Percentiles rank a stretch among this genome's conserved stretches.
Conservation (phyloP, 2,888 invertebrate species). For the Temnothorax unifasciatus region DNA sequence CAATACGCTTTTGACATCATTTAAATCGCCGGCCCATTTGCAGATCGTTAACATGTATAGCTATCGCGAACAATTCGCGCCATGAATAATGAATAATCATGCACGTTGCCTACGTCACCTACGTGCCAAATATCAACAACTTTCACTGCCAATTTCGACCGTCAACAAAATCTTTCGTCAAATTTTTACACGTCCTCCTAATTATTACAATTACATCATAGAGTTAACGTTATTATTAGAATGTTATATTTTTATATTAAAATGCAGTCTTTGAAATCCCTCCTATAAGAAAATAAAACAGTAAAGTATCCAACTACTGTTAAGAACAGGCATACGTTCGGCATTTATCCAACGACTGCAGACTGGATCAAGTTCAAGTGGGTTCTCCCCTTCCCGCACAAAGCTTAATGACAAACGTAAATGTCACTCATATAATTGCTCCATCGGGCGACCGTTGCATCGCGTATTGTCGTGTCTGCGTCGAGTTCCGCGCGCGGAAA, state of each 20-base stretch:
- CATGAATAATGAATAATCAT: conserved; percentile 74
- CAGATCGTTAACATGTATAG: conserved; percentile 71
- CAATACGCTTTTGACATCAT: conserved; percentile 36
- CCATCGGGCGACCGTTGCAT: conserved; percentile 61
- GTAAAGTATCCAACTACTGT: not conserved
- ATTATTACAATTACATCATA: not conserved
- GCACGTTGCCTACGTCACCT: conserved; percentile 48
- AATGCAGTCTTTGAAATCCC: not conserved
- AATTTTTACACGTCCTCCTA: not conserved
- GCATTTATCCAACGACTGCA: not conserved
- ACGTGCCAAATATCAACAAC: conserved; percentile 68
- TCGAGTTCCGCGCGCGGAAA: conserved; percentile 29
- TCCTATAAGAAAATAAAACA: not conserved
- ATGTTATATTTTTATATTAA: not conserved
- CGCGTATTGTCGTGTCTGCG: not conserved
- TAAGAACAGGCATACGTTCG: not conserved
- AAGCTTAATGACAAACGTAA: not conserved
- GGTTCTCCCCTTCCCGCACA: not conserved
- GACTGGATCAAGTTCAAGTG: not conserved
- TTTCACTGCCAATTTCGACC: conserved; percentile 75
- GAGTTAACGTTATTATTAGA: not conserved
- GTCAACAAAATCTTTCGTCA: not conserved
- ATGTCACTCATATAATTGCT: conserved; percentile 58
- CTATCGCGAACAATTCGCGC: conserved; percentile 61
- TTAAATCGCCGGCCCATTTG: conserved; percentile 55